A percentile compares a stretch with the other conserved stretches of the same genome.
phyloP scores from a whole-genome alignment of 2,797 vertebrate genomes.

The Pseudochaenichthys georgianus region DNA sequence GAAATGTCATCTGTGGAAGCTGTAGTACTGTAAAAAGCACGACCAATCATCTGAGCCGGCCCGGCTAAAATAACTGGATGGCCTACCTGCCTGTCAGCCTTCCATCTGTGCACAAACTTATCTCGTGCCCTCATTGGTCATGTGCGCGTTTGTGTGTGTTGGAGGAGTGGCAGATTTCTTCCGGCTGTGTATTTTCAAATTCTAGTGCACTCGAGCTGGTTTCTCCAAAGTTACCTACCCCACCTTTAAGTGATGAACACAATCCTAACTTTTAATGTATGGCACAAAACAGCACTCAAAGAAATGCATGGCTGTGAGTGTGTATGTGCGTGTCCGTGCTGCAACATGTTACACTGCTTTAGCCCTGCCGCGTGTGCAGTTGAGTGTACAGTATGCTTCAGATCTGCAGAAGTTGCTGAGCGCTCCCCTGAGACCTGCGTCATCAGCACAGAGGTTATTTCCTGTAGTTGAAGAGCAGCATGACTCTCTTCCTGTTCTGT shows the following conservation, averaged over 20 bases:
- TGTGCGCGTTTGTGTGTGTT: no score
- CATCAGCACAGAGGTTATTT: conserved; percentile 79
- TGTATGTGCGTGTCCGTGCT: conserved; percentile 17
- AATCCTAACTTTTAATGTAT: conserved; percentile 36
- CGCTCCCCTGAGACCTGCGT: conserved; percentile 75
- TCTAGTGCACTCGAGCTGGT: no score
- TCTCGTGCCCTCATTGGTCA: no score
- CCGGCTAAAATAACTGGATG: no score
- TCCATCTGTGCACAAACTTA: no score
- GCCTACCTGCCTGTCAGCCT: no score
- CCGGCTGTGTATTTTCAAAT: no score
- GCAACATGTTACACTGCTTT: conserved; percentile 53
- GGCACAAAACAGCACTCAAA: conserved; percentile 25
- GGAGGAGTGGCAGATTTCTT: no score
- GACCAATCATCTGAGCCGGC: no score
- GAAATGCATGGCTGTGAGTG: background rate
- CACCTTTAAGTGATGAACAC: conserved; percentile 11
- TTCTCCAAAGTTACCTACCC: no score
- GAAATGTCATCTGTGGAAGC: no score
- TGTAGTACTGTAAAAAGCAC: no score
- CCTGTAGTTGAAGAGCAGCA: conserved; percentile 79
- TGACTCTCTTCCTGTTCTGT: conserved; percentile 78
- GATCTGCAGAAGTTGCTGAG: conserved; percentile 61
- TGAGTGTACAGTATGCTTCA: conserved; percentile 47
- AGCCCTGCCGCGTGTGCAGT: conserved; percentile 21